Evolutionary conservation across 2,888 invertebrate genomes (phyloP).

Genomic region (Yponomeuta sedellus): DNA sequence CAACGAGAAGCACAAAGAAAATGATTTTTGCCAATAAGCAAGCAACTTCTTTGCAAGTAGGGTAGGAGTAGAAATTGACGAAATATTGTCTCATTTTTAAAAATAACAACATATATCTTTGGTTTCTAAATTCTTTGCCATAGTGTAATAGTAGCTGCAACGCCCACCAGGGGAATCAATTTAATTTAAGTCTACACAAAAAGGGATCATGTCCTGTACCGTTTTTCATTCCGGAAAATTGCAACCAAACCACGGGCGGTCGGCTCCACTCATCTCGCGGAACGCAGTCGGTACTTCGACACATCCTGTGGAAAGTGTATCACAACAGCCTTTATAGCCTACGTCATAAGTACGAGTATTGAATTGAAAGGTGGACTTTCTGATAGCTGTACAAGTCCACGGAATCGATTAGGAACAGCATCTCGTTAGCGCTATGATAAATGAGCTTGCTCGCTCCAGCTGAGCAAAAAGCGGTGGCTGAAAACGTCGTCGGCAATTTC

Average conservation of each 20-base stretch:
- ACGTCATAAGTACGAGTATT: not conserved
- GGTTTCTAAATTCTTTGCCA: too few relatives aligned
- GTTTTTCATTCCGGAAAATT: not conserved
- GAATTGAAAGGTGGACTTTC: not conserved
- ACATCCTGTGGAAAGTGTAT: not conserved
- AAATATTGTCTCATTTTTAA: too few relatives aligned
- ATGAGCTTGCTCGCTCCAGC: not conserved
- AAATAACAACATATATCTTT: too few relatives aligned
- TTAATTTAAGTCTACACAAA: conserved; percentile 15
- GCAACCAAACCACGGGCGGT: not conserved
- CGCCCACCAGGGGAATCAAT: not conserved
- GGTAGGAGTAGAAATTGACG: too few relatives aligned
- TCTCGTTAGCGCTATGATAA: conserved; percentile 19
- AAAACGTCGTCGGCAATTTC: conserved; percentile 6
- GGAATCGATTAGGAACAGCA: conserved; percentile 46
- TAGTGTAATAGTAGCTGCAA: too few relatives aligned
- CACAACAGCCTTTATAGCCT: not conserved
- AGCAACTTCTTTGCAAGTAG: too few relatives aligned
- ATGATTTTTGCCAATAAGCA: too few relatives aligned
- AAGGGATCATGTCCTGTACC: not conserved
- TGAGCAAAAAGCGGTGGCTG: conserved; percentile 1
- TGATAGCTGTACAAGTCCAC: not conserved
- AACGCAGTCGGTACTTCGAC: not conserved
- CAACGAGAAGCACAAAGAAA: too few relatives aligned
- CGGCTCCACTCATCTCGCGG: not conserved